phyloP scores from a whole-genome alignment of 2,888 invertebrate species.

The Cerastis rubricosa region DNA sequence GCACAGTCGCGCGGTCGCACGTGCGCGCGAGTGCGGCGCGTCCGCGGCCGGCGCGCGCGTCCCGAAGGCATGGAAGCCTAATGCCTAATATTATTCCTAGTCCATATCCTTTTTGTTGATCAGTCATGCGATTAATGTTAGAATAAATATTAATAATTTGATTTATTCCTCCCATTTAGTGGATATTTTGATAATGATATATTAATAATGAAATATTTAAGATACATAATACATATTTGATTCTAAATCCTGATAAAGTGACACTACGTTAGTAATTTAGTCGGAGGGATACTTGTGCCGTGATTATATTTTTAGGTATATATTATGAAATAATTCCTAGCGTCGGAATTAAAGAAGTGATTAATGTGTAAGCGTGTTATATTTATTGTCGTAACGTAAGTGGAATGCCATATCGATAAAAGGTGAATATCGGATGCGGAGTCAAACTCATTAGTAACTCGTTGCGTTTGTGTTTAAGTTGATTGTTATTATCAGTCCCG shows the following conservation, averaged over 20 bases:
- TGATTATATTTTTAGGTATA: slow-evolving; percentile 91
- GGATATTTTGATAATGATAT: slow-evolving; percentile 91
- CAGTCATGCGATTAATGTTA: slow-evolving; percentile 91
- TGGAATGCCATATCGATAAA: slow-evolving; percentile 91
- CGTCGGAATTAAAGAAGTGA: slow-evolving; percentile 91
- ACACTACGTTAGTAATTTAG: slow-evolving; percentile 91
- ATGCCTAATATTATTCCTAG: slow-evolving; percentile 91
- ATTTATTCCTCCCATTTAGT: slow-evolving; percentile 91
- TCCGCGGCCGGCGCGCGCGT: slow-evolving; percentile 69
- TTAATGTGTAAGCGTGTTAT: slow-evolving; percentile 91
- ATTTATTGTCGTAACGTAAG: slow-evolving; percentile 91
- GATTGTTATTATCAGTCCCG: slow-evolving; percentile 82
- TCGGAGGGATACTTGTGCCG: slow-evolving; percentile 91
- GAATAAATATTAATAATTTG: slow-evolving; percentile 90
- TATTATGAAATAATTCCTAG: slow-evolving; percentile 91
- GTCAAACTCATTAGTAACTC: slow-evolving; percentile 88
- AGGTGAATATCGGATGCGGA: slow-evolving; percentile 89
- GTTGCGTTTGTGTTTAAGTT: slow-evolving; percentile 86
- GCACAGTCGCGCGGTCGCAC: slow-evolving; percentile 40
- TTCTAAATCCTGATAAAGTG: slow-evolving; percentile 91
- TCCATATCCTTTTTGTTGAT: slow-evolving; percentile 91
- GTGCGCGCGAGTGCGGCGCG: slow-evolving; percentile 46
- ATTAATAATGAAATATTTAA: slow-evolving; percentile 91
- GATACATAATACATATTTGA: slow-evolving; percentile 91
- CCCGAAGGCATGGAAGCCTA: slow-evolving; percentile 86